Percentiles rank a stretch among this genome's conserved stretches.
Conservation (phyloP, 2,888 invertebrate genomes). For the Eustalomyia histrio region DNA sequence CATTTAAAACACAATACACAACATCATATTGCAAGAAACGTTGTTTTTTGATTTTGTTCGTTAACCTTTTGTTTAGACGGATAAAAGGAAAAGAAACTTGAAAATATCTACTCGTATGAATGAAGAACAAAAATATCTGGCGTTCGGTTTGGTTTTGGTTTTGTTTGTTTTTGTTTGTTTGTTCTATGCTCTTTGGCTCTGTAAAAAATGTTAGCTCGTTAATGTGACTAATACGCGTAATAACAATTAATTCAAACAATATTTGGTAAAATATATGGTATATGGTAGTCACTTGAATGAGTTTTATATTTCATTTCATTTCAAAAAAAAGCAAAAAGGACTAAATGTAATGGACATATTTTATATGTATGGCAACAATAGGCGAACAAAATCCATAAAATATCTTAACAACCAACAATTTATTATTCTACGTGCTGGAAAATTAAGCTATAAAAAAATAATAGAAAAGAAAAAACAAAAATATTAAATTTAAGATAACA, state of each 20-base stretch:
- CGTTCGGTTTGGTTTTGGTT: too few relatives aligned
- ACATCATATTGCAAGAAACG: slow-evolving; percentile 2
- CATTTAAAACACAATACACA: slow-evolving; percentile 30
- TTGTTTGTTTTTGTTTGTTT: too few relatives aligned
- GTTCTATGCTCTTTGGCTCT: background rate
- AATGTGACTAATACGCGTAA: slow-evolving; percentile 68
- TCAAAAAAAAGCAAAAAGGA: background rate
- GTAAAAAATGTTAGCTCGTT: slow-evolving; percentile 63
- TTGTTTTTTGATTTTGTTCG: background rate
- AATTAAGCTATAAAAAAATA: background rate
- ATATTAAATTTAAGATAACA: background rate
- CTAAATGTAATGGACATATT: background rate
- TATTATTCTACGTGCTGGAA: background rate
- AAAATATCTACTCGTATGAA: background rate
- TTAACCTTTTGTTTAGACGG: slow-evolving; percentile 1
- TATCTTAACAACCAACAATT: background rate
- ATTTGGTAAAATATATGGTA: slow-evolving; percentile 38
- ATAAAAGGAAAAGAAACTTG: background rate
- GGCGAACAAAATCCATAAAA: slow-evolving; percentile 7
- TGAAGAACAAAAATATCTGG: background rate
- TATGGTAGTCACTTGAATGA: background rate
- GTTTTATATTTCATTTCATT: slow-evolving; percentile 1
- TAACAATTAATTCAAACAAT: slow-evolving; percentile 69
- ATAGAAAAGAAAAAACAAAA: background rate
- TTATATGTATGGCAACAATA: background rate